Percentiles rank a stretch among this genome's conserved stretches.
phyloP scores from a whole-genome alignment of 2,888 invertebrate genomes.

The Gari tellinella region DNA sequence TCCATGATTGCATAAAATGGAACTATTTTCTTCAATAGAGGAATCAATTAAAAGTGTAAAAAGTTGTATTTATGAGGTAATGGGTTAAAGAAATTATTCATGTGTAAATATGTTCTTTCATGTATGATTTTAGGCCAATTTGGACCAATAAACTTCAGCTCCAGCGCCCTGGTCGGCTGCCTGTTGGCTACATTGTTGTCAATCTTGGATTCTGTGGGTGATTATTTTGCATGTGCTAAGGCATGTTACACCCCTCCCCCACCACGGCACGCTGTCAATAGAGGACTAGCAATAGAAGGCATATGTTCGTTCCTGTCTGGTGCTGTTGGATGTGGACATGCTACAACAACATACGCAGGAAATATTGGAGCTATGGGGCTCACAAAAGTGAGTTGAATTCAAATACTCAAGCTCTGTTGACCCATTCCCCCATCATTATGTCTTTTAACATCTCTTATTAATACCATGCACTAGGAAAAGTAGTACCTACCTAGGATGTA shows the following conservation, averaged over 20 bases:
- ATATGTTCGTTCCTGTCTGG: constrained; percentile 92
- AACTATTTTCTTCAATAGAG: no score
- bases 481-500: no score
- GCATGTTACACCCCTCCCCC: constrained; percentile 90
- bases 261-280: constrained; percentile 93
- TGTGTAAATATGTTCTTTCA: no score
- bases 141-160: constrained; percentile 69
- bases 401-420: no score
- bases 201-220: constrained; percentile 87
- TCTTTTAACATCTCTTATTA: no score
- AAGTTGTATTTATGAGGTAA: no score
- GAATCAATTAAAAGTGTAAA: no score
- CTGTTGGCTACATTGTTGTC: constrained; percentile 76
- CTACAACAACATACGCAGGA: constrained; percentile 94
- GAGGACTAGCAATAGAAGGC: constrained; percentile 89
- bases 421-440: no score
- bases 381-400: constrained; percentile 87
- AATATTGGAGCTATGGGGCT: constrained; percentile 96
- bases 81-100: no score
- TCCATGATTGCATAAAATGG: no score
- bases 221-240: constrained; percentile 93
- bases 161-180: constrained; percentile 73
- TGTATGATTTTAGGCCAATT: constrained; percentile 70
- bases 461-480: no score
- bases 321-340: constrained; percentile 93